phyloP scores from a whole-genome alignment of 2,797 vertebrate species.

The Sphenodon punctatus region DNA sequence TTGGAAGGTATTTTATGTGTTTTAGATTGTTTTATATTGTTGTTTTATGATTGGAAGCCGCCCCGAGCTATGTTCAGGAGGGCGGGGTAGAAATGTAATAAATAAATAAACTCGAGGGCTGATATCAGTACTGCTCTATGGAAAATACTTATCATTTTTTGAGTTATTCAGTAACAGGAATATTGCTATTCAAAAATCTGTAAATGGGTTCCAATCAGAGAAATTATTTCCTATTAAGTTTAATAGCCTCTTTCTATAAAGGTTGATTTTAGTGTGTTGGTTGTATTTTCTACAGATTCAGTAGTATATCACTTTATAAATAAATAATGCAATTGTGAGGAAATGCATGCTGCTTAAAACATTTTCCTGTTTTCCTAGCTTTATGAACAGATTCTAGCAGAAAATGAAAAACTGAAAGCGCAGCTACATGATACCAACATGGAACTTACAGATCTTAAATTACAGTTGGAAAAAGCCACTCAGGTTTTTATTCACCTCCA shows the following conservation, averaged over 20 bases:
- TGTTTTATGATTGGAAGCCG: no score
- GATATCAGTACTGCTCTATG: neutral
- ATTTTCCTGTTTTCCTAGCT: slow-evolving; percentile 78
- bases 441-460: slow-evolving; percentile 94
- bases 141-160: neutral
- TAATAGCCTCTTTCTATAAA: no score
- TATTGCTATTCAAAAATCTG: neutral
- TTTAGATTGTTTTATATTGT: no score
- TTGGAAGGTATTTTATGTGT: no score
- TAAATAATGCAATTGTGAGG: neutral
- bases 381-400: slow-evolving; percentile 96
- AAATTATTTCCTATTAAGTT: no score
- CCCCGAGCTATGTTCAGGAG: no score
- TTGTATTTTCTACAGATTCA: neutral
- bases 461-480: slow-evolving; percentile 96
- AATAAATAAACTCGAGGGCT: no score
- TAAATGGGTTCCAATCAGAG: no score
- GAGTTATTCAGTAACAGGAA: neutral
- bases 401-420: slow-evolving; percentile 98
- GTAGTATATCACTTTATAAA: neutral
- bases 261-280: no score
- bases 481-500: slow-evolving; percentile 83
- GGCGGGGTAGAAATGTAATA: no score
- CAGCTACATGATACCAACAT: slow-evolving; percentile 95
- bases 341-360: neutral